A percentile compares a stretch with the other conserved stretches of the same genome.
Evolutionary conservation across 2,113 vertebrate species (phyloP).

Genomic region (Amphiprion ocellaris): DNA sequence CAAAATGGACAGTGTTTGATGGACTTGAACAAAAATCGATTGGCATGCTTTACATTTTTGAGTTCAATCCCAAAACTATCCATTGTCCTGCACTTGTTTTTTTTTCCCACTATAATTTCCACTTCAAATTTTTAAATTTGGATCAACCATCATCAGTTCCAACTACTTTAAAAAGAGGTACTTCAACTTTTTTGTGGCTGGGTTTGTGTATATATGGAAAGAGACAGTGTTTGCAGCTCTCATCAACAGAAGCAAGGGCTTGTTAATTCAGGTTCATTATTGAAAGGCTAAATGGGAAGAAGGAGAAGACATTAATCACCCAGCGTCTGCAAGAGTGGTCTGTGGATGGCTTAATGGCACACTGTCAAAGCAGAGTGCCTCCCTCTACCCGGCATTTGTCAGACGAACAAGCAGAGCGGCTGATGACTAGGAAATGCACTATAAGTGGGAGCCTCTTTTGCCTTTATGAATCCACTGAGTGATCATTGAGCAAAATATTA

Average conservation of each 20-base stretch:
- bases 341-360: slow-evolving; percentile 63
- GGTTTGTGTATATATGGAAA: slow-evolving; percentile 10
- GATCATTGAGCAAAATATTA: slow-evolving; percentile 74
- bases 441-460: slow-evolving; percentile 58
- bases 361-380: slow-evolving; percentile 65
- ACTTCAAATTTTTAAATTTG: too few species aligned
- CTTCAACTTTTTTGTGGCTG: slow-evolving; percentile 1
- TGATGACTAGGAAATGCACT: slow-evolving; percentile 65
- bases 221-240: slow-evolving; percentile 24
- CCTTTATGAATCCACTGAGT: slow-evolving; percentile 69
- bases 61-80: too few species aligned
- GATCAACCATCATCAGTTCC: too few species aligned
- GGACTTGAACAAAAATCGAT: too few species aligned
- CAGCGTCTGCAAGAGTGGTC: slow-evolving; percentile 50
- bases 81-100: too few species aligned
- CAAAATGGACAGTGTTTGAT: background rate
- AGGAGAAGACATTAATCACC: slow-evolving; percentile 66
- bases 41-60: too few species aligned
- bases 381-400: slow-evolving; percentile 60
- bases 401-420: slow-evolving; percentile 62
- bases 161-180: background rate
- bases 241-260: slow-evolving; percentile 20
- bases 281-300: slow-evolving; percentile 52
- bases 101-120: too few species aligned
- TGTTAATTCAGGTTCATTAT: slow-evolving; percentile 67